Conservation (phyloP, 2,888 invertebrate species). For the Scelioninae gen. 1 region DNA sequence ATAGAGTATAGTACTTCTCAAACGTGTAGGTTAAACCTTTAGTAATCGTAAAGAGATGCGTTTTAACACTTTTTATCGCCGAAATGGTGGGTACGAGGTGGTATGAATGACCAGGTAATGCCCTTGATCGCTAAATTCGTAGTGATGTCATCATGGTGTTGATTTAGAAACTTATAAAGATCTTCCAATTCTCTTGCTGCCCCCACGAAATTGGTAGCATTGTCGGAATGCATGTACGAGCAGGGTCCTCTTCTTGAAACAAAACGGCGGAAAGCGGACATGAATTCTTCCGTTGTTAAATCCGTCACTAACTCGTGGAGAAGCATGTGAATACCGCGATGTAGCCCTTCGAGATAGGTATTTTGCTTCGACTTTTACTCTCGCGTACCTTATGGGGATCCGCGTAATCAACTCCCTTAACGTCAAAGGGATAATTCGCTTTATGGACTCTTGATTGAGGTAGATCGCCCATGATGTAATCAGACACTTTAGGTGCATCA, state of each 20-base stretch:
- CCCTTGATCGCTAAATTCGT: no score
- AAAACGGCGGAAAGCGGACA: constrained; percentile 56
- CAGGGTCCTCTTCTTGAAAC: constrained; percentile 53
- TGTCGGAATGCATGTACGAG: constrained; percentile 57
- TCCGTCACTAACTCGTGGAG: constrained; percentile 59
- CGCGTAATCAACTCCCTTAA: constrained; percentile 32
- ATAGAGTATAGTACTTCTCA: no score
- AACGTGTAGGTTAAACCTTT: no score
- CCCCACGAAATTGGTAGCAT: constrained; percentile 23
- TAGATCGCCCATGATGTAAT: not conserved
- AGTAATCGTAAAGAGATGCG: no score
- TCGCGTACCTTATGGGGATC: constrained; percentile 67
- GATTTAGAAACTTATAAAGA: not conserved
- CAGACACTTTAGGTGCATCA: constrained; percentile 32
- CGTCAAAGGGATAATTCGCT: constrained; percentile 20
- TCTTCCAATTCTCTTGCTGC: not conserved
- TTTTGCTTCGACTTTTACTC: constrained; percentile 42
- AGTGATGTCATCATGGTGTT: not conserved
- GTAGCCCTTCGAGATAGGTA: constrained; percentile 64
- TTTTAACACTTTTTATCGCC: no score
- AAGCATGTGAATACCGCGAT: constrained; percentile 72
- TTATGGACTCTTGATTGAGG: not conserved
- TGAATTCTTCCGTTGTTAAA: constrained; percentile 53
- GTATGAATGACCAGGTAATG: no score
- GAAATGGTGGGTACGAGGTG: no score